phyloP scores from a whole-genome alignment of 2,888 invertebrate species.

The Oxycera nigricornis region DNA sequence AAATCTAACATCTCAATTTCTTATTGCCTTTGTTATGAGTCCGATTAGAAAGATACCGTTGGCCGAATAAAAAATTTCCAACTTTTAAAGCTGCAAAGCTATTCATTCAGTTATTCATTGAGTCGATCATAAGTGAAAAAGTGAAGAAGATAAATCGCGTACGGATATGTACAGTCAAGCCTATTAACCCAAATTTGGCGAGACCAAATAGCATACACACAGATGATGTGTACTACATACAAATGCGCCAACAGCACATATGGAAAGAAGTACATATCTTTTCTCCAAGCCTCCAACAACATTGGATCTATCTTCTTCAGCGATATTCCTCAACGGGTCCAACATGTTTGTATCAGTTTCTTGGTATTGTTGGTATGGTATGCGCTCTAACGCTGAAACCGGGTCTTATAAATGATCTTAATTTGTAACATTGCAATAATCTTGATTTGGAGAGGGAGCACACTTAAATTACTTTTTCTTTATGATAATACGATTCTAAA shows the following conservation, averaged over 20 bases:
- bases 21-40: conserved; percentile 26
- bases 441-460: not conserved
- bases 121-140: conserved; percentile 20
- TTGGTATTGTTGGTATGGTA: no score
- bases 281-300: no score
- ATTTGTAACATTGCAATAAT: conserved; percentile 13
- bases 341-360: no score
- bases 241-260: no score
- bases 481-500: conserved; percentile 3
- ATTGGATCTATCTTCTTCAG: no score
- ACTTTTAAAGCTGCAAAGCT: not conserved
- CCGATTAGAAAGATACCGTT: conserved; percentile 43
- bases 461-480: conserved; percentile 13
- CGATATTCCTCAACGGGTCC: no score
- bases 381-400: not conserved
- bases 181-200: conserved; percentile 43
- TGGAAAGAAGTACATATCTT: no score
- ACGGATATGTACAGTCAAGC: conserved; percentile 38
- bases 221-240: no score
- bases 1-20: conserved; percentile 31
- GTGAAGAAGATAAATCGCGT: conserved; percentile 33
- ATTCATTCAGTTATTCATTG: conserved; percentile 22
- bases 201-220: not conserved
- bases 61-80: conserved; percentile 23
- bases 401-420: conserved; percentile 5